These are phyloP conservation scores for Galeopterus variegatus DNA, from an alignment of 2,113 vertebrate species.

Conservation along the genomic window DNA sequence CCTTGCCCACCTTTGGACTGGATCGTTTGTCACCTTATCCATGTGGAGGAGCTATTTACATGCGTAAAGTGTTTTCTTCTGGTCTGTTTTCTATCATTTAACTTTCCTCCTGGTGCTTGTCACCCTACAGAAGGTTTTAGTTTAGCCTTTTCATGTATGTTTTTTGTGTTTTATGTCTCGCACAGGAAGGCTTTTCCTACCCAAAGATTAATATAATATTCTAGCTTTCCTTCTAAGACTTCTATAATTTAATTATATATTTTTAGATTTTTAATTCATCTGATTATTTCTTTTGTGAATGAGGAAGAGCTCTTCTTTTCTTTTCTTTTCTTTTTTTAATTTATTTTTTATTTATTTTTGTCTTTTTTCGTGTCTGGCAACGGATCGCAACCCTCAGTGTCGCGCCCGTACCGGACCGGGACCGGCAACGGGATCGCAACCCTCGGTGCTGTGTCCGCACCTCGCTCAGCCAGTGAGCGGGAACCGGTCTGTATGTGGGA, in stretches of 20 bases:
- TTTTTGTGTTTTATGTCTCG: neutral
- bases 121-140: neutral
- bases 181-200: neutral
- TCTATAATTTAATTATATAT: neutral
- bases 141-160: neutral
- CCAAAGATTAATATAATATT: neutral
- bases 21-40: neutral
- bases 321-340: conserved; percentile 21
- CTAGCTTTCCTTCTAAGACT: conserved; percentile 37
- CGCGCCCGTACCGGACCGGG: too few relatives aligned
- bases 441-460: too few relatives aligned
- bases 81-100: neutral
- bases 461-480: too few relatives aligned
- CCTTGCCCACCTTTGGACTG: neutral
- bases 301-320: neutral
- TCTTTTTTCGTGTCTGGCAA: too few relatives aligned
- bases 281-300: neutral
- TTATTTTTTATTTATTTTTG: too few relatives aligned
- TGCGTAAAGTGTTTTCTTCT: neutral
- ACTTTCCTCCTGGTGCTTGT: neutral
- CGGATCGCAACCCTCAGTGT: too few relatives aligned
- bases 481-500: too few relatives aligned
- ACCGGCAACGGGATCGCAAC: too few relatives aligned
- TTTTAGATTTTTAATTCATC: conserved; percentile 15
- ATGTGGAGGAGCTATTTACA: neutral